Evolutionary conservation across 2,113 vertebrate species (phyloP).

Genomic region (Epinephelus moara): DNA sequence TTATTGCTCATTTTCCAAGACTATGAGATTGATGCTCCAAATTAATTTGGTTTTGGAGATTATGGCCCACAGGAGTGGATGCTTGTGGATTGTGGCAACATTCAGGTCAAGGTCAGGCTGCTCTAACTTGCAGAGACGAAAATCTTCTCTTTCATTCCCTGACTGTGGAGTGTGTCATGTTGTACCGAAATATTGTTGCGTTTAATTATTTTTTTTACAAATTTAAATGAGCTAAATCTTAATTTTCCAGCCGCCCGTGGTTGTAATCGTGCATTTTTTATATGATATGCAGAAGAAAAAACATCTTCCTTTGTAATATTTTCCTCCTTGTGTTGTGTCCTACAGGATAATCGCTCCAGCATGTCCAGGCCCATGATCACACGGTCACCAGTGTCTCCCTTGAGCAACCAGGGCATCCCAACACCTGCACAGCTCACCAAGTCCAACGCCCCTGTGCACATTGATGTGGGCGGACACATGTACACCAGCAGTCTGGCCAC

Average conservation of each 20-base stretch:
- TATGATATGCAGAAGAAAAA: slow-evolving; percentile 5
- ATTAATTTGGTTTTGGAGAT: slow-evolving; percentile 81
- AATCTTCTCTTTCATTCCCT: slow-evolving; percentile 10
- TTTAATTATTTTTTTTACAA: not conserved
- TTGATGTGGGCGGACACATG: slow-evolving; percentile 99
- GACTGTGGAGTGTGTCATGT: slow-evolving; percentile 24
- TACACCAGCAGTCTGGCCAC: slow-evolving; percentile 99
- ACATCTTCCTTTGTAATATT: not conserved
- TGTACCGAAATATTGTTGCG: not conserved
- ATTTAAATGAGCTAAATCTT: not conserved
- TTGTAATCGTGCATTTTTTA: not conserved
- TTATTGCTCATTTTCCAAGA: slow-evolving; percentile 75
- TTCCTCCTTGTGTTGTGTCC: slow-evolving; percentile 29
- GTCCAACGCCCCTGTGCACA: slow-evolving; percentile 99
- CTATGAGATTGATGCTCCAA: slow-evolving; percentile 77
- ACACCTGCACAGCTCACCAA: slow-evolving; percentile 98
- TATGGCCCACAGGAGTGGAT: slow-evolving; percentile 80
- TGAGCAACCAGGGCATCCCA: slow-evolving; percentile 99
- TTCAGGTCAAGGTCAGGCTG: slow-evolving; percentile 84
- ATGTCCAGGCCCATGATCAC: slow-evolving; percentile 99
- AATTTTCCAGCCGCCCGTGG: not conserved
- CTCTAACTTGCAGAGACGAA: slow-evolving; percentile 56
- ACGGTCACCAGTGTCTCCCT: slow-evolving; percentile 97
- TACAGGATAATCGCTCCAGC: slow-evolving; percentile 96
- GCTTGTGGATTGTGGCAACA: slow-evolving; percentile 76